Base-by-base conservation (phyloP, 2,888 invertebrate species). In the Malachius bipustulatus region DNA sequence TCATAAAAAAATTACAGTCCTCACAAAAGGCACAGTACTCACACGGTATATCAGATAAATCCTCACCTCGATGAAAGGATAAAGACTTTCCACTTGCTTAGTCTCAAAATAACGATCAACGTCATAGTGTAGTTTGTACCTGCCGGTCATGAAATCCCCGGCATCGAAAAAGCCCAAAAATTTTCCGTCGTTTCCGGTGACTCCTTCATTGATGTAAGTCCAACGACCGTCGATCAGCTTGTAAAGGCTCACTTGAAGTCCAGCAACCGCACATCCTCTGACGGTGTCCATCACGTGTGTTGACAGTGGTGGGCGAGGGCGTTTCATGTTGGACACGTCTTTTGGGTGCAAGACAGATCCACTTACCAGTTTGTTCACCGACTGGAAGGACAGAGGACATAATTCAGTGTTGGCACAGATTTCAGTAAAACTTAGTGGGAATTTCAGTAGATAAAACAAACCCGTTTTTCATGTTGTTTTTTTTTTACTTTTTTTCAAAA, bases 281-380 rank as follows among this genome's bases (percentile, higher is more conserved):
- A 77, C 70, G 1, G 75, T 79, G 47, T 87, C 85, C 40, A 82
- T 57, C 0, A 84, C 77, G 55, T 84, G 80, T 1, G 82, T 79
- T 0, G 83, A 77, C 45, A 87, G 66, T 2, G 78, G 70, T 1
- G 74, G 67, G 40, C 10, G 26, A 28, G 4, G 30, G 11, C 10
- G 19, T 8, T 14, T 16, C n/a, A n/a, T n/a, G n/a, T n/a, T n/a
- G n/a, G n/a, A n/a, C n/a, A n/a, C n/a, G n/a, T n/a, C n/a, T n/a
- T n/a, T n/a, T n/a, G n/a, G n/a, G n/a, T n/a, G n/a, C n/a, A n/a
- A n/a, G n/a, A n/a, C n/a, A n/a, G n/a, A n/a, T n/a, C n/a, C n/a
- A n/a, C n/a, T n/a, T n/a, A n/a, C n/a, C n/a, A n/a, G n/a, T n/a
- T n/a, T n/a, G n/a, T n/a, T n/a, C n/a, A n/a, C n/a, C n/a, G n/a